phyloP scores from a whole-genome alignment of 2,888 invertebrate species.

The Mermis nigrescens region DNA sequence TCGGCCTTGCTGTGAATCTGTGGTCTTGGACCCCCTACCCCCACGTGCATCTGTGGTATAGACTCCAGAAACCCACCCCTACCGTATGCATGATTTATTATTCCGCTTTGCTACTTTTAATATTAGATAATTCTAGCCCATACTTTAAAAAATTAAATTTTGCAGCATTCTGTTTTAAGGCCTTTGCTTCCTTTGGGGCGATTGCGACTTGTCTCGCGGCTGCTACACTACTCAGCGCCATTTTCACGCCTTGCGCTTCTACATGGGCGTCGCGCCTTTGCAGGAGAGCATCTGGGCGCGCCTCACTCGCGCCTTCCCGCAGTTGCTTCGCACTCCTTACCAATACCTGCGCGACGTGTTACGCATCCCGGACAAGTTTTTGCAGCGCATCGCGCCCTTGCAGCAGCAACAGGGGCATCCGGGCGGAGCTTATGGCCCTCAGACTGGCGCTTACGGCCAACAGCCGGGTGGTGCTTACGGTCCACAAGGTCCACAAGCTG shows the following conservation, averaged over 20 bases:
- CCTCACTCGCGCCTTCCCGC: not conserved
- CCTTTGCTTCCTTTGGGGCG: conserved; percentile 5
- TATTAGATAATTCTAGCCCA: no score
- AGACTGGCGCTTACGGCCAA: not conserved
- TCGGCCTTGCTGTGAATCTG: no score
- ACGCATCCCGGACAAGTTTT: not conserved
- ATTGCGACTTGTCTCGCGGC: conserved; percentile 6
- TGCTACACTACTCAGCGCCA: conserved; percentile 1
- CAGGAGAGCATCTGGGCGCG: not conserved
- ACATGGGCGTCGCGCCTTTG: not conserved
- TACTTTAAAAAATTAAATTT: no score
- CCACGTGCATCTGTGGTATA: no score
- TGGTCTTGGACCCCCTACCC: no score
- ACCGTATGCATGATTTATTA: no score
- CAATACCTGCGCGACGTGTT: not conserved
- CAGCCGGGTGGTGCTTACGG: not conserved
- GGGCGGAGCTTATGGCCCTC: not conserved
- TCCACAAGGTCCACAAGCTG: not conserved
- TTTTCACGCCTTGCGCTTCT: not conserved
- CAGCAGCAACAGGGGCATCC: not conserved
- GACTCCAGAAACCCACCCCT: no score
- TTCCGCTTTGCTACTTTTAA: no score
- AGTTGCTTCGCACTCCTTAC: not conserved
- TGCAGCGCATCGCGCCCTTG: not conserved
- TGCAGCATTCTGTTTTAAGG: conserved; percentile 3